Conservation (phyloP, 2,888 invertebrate genomes). For the Parelbella ahira region DNA sequence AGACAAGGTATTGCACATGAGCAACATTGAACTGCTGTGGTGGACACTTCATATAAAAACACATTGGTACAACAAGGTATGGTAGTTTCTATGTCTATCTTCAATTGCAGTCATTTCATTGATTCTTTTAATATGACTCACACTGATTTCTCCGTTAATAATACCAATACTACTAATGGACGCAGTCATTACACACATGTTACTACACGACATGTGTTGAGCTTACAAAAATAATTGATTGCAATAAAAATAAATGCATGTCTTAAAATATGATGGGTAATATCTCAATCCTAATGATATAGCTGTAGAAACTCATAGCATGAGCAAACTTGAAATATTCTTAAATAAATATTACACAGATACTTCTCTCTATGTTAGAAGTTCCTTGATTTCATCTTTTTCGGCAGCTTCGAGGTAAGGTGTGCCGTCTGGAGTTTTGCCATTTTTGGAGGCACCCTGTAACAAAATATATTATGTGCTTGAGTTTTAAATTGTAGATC, state of each 20-base stretch:
- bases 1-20: not conserved
- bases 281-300: conserved; percentile 52
- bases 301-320: conserved; percentile 53
- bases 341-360: conserved; percentile 22
- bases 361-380: conserved; percentile 68
- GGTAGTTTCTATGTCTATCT: not conserved
- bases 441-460: conserved; percentile 90
- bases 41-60: too few species aligned
- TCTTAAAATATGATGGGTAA: too few species aligned
- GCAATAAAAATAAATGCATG: conserved; percentile 76
- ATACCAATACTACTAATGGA: conserved; percentile 59
- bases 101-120: not conserved
- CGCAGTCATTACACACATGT: conserved; percentile 57
- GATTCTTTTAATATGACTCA: conserved; percentile 1
- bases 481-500: too few species aligned
- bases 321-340: conserved; percentile 43
- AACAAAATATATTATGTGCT: conserved; percentile 39
- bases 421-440: conserved; percentile 92
- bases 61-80: too few species aligned
- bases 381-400: conserved; percentile 92
- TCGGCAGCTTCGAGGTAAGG: conserved; percentile 94
- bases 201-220: conserved; percentile 54
- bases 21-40: too few species aligned
- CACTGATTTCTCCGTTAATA: conserved; percentile 30
- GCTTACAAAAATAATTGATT: conserved; percentile 74